Base-by-base conservation (phyloP, 2,888 invertebrate genomes). In the Zonitis immaculata region DNA sequence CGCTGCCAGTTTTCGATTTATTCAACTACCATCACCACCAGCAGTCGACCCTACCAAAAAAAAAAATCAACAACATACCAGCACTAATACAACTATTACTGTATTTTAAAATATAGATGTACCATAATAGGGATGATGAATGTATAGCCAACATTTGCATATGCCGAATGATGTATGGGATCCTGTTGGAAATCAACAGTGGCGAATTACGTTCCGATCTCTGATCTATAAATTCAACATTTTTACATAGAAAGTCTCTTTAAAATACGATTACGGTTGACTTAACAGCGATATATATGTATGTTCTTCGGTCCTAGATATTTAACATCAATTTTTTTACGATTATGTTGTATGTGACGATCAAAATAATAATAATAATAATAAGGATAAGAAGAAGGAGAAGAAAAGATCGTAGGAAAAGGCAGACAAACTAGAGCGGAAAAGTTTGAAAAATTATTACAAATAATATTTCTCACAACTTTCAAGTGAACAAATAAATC, bases 101-200 rank as follows among this genome's bases (percentile, higher is more conserved):
- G 18, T 35, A 35, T 18, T 35, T 16, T 35, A 18, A 12, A 12
- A 35, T 35, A 35, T 35, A 35, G 18, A 35, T 35, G 18, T 35
- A 35, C 16, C 2, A 3, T 14, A 35, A 8, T 16, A 35, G 53
- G 67, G 68, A 73, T 73, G 73, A 74, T 74, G 66, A 72, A 74
- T 74, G 72, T 68, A 65, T n/a, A 18, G 66, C 65, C 68, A 60
- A 67, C 73, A 73, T 74, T 74, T 73, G 73, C 75, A 74, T 74
- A 71, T 73, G 73, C 70, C 70, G 72, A 69, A 74, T 75, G 75
- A 75, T 74, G 69, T 71, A 75, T 69, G 73, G 66, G 66, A 70
- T 72, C 69, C 72, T 35, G 67, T 61, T 59, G 72, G n/a, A 69
- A 73, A 73, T 73, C 73, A 73, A 74, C 74, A 74, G 67, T 67